Base-by-base conservation (phyloP, 2,113 vertebrate species). In the Ranitomeya variabilis region DNA sequence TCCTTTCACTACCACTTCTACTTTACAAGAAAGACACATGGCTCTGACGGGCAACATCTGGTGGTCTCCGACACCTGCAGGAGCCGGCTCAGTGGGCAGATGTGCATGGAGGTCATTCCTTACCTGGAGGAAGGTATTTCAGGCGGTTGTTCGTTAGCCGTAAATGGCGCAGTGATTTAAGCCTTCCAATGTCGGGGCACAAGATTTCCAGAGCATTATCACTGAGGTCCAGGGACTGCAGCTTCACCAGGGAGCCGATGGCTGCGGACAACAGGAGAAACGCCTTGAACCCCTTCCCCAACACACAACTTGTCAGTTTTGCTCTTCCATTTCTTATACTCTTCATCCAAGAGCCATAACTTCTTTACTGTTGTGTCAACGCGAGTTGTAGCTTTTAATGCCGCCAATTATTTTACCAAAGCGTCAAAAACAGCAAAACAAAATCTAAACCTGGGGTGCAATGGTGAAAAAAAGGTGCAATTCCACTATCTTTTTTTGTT, bases 221-320 rank as follows among this genome's bases (percentile, higher is more conserved):
- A 92, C 98, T 99, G 83, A 99, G 94, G 91, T 99, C 98, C 93
- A 99, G 90, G 51, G 96, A 98, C 93, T 98, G 97, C 90, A 99
- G 96, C 89, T 97, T 96, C 91, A 96, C 94, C 86, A 99, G 91
- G 88, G 96, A 96, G 88, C 97, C 97, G 89, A 99, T 98, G 76
- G 97, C 98, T 99, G 71, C 14, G 23, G 54, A 76, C 18, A 74
- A 54, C 0, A 14, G 1, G 37, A 45, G 37, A 45, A 45, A 45
- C 3, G 37, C 37, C 37, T 45, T 45, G 3, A 45, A 45, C 37
- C 37, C 5, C 37, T 3, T 45, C 37, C 37, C 37, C 37, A 45
- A 45, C 37, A 45, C 37, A 45, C 37, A 45, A 45, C 37, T 45
- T 45, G 37, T 45, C 37, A 45, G 1, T 45, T 45, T 45, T 45